Evolutionary conservation across 1,140 invertebrate genomes (phyloP).

Genomic region (Proctacanthus coquilletti): DNA sequence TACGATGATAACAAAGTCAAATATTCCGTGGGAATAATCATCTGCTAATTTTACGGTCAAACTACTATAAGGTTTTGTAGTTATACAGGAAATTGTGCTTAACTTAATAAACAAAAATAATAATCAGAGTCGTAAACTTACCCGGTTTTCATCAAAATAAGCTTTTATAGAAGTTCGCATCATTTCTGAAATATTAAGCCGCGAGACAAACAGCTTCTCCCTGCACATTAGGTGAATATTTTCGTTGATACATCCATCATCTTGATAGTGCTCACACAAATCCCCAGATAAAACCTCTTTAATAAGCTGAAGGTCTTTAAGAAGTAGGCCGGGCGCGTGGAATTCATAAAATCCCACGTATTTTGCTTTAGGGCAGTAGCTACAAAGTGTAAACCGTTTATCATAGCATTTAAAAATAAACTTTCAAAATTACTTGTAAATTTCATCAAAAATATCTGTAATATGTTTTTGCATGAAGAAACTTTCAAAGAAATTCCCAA

Average conservation of each 20-base stretch:
- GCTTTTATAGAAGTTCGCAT: too few relatives aligned
- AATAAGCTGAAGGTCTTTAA: constrained; percentile 2
- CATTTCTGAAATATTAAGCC: too few relatives aligned
- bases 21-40: too few relatives aligned
- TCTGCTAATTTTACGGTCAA: too few relatives aligned
- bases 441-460: constrained; percentile 1
- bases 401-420: neutral
- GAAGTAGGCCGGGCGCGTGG: neutral
- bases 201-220: too few relatives aligned
- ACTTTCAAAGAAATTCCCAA: constrained; percentile 3
- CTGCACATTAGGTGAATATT: neutral
- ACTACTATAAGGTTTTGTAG: too few relatives aligned
- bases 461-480: neutral
- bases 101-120: too few relatives aligned
- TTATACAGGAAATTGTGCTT: too few relatives aligned
- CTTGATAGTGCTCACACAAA: neutral
- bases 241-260: neutral
- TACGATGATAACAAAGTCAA: too few relatives aligned
- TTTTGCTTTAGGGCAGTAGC: neutral
- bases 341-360: constrained; percentile 3
- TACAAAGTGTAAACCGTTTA: too few relatives aligned
- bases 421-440: constrained; percentile 1
- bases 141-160: too few relatives aligned
- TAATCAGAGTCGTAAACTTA: too few relatives aligned
- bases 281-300: constrained; percentile 1